Conservation (phyloP, 2,888 invertebrate species). For the Lasiommata megera region DNA sequence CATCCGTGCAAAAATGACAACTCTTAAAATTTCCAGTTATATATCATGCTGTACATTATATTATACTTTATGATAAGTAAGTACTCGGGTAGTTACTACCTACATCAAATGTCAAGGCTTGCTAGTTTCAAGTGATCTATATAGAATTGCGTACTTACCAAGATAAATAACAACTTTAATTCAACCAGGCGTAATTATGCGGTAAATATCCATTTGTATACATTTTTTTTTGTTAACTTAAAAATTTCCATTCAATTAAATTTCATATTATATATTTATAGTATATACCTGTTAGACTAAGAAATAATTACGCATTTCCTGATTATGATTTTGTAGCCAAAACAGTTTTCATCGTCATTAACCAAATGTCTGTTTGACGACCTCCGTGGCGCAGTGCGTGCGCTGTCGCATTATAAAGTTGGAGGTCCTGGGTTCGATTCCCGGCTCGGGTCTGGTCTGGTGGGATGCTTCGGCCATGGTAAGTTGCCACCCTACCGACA, state of each 20-base stretch:
- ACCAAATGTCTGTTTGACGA: too few species aligned
- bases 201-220: not conserved
- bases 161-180: conserved; percentile 16
- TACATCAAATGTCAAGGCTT: conserved; percentile 45
- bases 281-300: too few species aligned
- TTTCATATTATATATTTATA: too few species aligned
- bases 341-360: too few species aligned
- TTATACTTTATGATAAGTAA: not conserved
- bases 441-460: too few species aligned
- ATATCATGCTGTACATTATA: not conserved
- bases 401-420: too few species aligned
- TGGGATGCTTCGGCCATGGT: too few species aligned
- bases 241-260: not conserved
- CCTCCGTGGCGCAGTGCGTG: too few species aligned
- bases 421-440: too few species aligned
- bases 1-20: not conserved
- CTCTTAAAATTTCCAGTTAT: not conserved
- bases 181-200: not conserved
- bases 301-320: too few species aligned
- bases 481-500: too few species aligned
- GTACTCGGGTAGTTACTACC: conserved; percentile 12
- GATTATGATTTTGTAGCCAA: too few species aligned
- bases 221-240: not conserved
- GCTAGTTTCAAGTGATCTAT: conserved; percentile 41
- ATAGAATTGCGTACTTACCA: conserved; percentile 26